Conservation (phyloP, 2,888 invertebrate genomes). For the Antheraea assamensis region DNA sequence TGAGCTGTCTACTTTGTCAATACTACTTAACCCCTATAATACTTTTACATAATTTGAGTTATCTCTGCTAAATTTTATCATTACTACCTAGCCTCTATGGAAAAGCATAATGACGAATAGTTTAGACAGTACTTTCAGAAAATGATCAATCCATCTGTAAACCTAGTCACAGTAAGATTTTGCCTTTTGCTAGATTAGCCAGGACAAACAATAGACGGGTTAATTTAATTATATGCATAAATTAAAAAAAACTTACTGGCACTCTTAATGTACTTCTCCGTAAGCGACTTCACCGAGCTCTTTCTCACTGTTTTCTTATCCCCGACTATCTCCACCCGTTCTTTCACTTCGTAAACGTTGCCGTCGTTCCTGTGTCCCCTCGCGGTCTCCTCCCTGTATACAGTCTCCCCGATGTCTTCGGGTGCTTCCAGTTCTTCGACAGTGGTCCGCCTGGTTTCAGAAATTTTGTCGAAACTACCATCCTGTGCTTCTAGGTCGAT, state of each 20-base stretch:
- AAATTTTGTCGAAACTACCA: constrained; percentile 27
- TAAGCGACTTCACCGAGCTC: constrained; percentile 89
- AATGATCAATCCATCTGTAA: no score
- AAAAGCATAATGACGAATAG: no score
- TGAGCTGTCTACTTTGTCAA: no score
- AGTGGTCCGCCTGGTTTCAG: constrained; percentile 29
- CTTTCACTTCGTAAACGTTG: constrained; percentile 44
- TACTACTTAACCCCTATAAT: no score
- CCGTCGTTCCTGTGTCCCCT: constrained; percentile 27
- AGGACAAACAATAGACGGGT: no score
- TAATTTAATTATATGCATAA: no score
- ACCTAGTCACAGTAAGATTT: no score
- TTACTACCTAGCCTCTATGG: no score
- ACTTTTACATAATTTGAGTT: no score
- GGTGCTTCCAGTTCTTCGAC: constrained; percentile 22
- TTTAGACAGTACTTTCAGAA: no score
- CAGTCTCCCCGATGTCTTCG: constrained; percentile 1
- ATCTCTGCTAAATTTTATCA: no score
- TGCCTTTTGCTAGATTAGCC: no score
- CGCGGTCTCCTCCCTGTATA: constrained; percentile 39
- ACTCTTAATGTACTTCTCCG: constrained; percentile 90
- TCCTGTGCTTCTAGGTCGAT: constrained; percentile 23
- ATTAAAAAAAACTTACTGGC: constrained; percentile 65
- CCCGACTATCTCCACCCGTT: constrained; percentile 51
- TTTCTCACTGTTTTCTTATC: constrained; percentile 82